These are phyloP conservation scores for Acrossocheilus wenchowensis DNA, from an alignment of 2,797 vertebrate species.

Conservation along the genomic window DNA sequence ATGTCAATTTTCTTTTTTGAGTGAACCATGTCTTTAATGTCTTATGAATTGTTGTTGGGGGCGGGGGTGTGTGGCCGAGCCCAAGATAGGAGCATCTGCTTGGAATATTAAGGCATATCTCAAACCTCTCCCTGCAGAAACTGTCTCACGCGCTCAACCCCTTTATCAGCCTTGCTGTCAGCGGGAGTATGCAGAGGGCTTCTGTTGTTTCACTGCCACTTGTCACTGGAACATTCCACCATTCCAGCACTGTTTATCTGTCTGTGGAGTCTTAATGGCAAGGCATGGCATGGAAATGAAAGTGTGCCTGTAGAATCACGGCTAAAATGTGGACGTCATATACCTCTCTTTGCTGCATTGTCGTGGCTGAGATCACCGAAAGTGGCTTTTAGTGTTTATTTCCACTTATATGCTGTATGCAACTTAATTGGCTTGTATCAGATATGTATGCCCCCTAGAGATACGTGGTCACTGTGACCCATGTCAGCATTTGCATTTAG, in stretches of 20 bases:
- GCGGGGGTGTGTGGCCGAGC: slow-evolving; percentile 40
- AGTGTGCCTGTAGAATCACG: slow-evolving; percentile 19
- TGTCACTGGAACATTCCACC: slow-evolving; percentile 41
- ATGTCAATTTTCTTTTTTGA: neutral
- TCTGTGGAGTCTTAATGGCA: slow-evolving; percentile 12
- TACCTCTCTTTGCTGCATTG: neutral
- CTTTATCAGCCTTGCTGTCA: slow-evolving; percentile 15
- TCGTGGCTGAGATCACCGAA: neutral
- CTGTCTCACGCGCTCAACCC: neutral
- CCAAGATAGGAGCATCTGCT: slow-evolving; percentile 57
- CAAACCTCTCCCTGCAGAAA: slow-evolving; percentile 18
- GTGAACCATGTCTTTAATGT: neutral
- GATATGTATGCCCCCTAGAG: slow-evolving; percentile 61
- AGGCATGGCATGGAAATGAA: slow-evolving; percentile 13
- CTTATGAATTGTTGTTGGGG: neutral
- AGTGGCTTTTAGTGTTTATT: slow-evolving; percentile 1
- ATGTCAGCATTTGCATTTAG: slow-evolving; percentile 22
- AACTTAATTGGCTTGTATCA: slow-evolving; percentile 63
- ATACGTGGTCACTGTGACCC: slow-evolving; percentile 60
- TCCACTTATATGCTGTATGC: slow-evolving; percentile 11
- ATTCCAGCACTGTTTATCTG: slow-evolving; percentile 24
- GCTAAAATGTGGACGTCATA: neutral
- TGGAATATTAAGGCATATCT: slow-evolving; percentile 65
- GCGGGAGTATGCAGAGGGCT: slow-evolving; percentile 7
- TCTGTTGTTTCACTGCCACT: slow-evolving; percentile 31